Conservation (phyloP, 2,797 vertebrate species). For the Lutjanus argentimaculatus region DNA sequence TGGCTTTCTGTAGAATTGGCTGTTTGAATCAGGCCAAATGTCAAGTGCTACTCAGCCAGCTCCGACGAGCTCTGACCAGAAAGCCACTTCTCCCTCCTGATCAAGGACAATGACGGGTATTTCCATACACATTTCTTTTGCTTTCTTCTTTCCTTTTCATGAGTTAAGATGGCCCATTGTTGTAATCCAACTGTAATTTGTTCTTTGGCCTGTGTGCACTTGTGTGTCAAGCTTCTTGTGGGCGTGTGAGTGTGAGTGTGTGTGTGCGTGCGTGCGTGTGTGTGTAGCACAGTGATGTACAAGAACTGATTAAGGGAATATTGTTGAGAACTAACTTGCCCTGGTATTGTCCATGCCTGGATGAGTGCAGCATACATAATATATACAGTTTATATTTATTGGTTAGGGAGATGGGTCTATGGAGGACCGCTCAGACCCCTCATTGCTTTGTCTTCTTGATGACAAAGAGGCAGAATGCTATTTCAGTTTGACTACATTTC, state of each 20-base stretch:
- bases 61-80: slow-evolving; percentile 76
- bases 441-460: slow-evolving; percentile 73
- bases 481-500: slow-evolving; percentile 81
- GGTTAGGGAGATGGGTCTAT: slow-evolving; percentile 72
- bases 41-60: slow-evolving; percentile 85
- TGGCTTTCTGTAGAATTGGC: slow-evolving; percentile 80
- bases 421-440: slow-evolving; percentile 56
- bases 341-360: slow-evolving; percentile 79
- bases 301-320: slow-evolving; percentile 82
- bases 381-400: slow-evolving; percentile 89
- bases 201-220: slow-evolving; percentile 79
- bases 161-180: slow-evolving; percentile 75
- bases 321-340: slow-evolving; percentile 78
- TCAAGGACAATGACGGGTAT: slow-evolving; percentile 80
- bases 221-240: slow-evolving; percentile 81
- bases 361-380: slow-evolving; percentile 84
- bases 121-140: slow-evolving; percentile 76
- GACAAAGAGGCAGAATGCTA: slow-evolving; percentile 75
- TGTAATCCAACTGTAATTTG: slow-evolving; percentile 82
- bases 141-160: slow-evolving; percentile 62
- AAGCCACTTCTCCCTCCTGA: slow-evolving; percentile 76
- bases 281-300: slow-evolving; percentile 75
- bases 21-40: slow-evolving; percentile 87
- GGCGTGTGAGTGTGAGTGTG: slow-evolving; percentile 57
- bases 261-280: slow-evolving; percentile 20